Percentiles rank a stretch among this genome's conserved stretches.
These are phyloP conservation scores for Procapra przewalskii DNA, from an alignment of 2,113 vertebrate genomes.

Conservation along the genomic window DNA sequence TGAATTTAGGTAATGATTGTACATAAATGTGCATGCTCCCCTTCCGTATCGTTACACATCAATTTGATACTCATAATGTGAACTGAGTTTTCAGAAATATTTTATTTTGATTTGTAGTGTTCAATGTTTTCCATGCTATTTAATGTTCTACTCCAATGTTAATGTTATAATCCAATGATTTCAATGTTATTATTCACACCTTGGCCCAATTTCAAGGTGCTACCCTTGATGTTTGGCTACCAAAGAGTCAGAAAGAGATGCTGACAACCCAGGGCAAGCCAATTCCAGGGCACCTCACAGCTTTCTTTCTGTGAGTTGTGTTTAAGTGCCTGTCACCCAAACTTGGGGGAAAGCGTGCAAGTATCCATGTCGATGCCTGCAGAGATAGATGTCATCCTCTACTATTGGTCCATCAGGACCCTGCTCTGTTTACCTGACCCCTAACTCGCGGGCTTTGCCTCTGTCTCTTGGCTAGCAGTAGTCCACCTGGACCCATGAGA, in stretches of 20 bases:
- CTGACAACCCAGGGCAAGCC: neutral
- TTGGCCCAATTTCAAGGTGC: neutral
- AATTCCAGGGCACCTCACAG: neutral
- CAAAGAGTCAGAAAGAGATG: neutral
- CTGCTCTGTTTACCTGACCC: neutral
- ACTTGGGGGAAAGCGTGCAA: neutral
- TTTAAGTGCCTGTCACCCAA: neutral
- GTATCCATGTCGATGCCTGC: neutral
- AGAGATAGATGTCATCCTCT: neutral
- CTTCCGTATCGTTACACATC: neutral
- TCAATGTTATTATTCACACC: neutral
- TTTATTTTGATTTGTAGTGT: neutral
- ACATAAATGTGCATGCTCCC: neutral
- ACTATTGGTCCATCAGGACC: neutral
- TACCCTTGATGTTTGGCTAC: neutral
- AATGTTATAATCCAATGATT: neutral
- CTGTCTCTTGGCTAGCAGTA: neutral
- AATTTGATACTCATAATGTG: neutral
- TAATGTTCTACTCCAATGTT: too few relatives aligned
- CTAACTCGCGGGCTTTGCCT: neutral
- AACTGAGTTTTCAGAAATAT: neutral
- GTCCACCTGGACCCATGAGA: neutral
- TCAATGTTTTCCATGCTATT: neutral
- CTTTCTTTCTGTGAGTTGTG: neutral
- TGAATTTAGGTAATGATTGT: neutral